Conservation (phyloP, 2,797 vertebrate species). For the Coendou prehensilis region DNA sequence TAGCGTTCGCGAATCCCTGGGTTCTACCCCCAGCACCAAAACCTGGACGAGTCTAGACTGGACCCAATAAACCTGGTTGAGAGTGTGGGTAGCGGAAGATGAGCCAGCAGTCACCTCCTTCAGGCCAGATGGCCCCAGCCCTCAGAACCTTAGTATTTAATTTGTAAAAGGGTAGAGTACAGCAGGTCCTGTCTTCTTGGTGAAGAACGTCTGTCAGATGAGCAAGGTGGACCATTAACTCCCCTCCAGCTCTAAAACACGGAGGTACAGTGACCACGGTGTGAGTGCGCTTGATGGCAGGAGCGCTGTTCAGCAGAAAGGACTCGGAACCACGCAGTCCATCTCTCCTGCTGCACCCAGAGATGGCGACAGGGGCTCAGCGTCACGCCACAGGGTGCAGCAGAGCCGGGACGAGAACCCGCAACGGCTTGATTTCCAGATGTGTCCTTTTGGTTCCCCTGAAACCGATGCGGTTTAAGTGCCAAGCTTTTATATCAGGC, state of each 20-base stretch:
- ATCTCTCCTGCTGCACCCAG: neutral
- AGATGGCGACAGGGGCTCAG: neutral
- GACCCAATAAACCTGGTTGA: neutral
- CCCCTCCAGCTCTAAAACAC: neutral
- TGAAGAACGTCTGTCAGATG: neutral
- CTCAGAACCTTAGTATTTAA: neutral
- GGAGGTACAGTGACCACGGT: neutral
- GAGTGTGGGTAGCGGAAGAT: neutral
- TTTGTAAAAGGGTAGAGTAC: neutral
- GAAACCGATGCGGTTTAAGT: neutral
- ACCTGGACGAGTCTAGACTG: neutral
- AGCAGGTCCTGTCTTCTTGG: neutral
- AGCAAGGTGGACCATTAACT: neutral
- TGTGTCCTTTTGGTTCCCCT: neutral
- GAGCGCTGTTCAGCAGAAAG: neutral
- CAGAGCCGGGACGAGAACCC: neutral
- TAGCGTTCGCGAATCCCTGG: neutral
- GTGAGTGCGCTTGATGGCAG: neutral
- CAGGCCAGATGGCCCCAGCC: neutral
- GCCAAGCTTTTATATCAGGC: neutral
- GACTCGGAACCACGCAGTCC: neutral
- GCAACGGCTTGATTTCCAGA: slow-evolving; percentile 33
- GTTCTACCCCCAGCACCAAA: neutral
- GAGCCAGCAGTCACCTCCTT: neutral
- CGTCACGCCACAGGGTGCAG: neutral